Conservation (phyloP, 2,888 invertebrate species). For the Tubiluchus corallicola region DNA sequence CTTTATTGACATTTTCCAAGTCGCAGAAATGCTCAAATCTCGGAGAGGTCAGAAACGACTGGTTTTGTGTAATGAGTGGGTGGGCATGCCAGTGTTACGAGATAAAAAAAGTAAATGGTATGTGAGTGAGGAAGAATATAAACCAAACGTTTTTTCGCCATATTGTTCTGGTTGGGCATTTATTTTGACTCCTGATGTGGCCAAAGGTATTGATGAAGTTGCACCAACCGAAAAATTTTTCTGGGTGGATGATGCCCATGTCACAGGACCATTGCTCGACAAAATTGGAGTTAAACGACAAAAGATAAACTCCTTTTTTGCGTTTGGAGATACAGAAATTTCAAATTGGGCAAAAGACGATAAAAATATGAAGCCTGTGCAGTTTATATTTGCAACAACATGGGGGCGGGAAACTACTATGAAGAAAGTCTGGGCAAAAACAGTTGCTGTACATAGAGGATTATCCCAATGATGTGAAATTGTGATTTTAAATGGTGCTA, state of each 20-base stretch:
- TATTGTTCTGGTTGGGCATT: constrained; percentile 33
- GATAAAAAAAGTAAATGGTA: constrained; percentile 30
- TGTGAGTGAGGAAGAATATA: constrained; percentile 27
- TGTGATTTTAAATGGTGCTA: too few species aligned
- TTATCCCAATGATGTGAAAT: too few species aligned
- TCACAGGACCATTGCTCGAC: constrained; percentile 52
- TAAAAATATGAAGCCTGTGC: not conserved
- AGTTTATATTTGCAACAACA: constrained; percentile 4
- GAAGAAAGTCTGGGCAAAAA: constrained; percentile 5
- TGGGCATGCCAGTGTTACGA: constrained; percentile 28
- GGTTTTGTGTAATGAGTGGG: constrained; percentile 27
- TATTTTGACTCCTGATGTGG: constrained; percentile 43
- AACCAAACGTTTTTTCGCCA: constrained; percentile 26
- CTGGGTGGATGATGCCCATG: constrained; percentile 77
- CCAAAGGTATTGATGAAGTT: constrained; percentile 37
- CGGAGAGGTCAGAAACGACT: constrained; percentile 5
- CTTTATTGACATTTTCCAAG: constrained; percentile 34
- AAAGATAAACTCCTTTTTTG: not conserved
- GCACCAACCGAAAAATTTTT: constrained; percentile 49
- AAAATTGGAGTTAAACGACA: not conserved
- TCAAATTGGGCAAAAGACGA: not conserved
- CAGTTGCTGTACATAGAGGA: not conserved
- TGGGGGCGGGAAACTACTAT: not conserved
- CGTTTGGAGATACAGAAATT: not conserved
- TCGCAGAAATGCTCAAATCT: constrained; percentile 22